Base-by-base conservation (phyloP, 2,888 invertebrate species). In the Agonopterix arenella region DNA sequence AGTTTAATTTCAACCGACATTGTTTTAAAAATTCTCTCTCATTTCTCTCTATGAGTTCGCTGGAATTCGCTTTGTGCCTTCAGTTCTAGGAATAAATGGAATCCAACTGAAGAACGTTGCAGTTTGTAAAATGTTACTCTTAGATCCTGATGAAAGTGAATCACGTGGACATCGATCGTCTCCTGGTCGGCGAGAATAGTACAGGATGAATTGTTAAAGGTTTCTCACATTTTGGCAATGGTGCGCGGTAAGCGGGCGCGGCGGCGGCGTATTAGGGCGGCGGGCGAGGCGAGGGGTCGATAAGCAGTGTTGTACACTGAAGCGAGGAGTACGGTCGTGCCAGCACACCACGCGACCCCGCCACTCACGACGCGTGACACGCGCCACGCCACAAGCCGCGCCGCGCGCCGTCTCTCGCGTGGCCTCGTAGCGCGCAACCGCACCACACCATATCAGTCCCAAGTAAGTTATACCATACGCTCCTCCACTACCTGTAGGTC, bases 201-300 rank as follows among this genome's bases (percentile, higher is more conserved):
- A 73, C 76, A 67, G 72, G 78, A 80, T 80, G 76, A 83, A 84
- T 80, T 80, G 79, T 80, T 80, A 78, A 80, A 77, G 70, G 70
- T 68, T 76, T 66, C 70, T 76, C 66, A 71, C 74, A 73, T 80
- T 85, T 84, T 66, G 82, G 81, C 75, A 80, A 73, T 56, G 73
- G 71, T 75, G 80, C 77, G 84, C 76, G 73, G 66, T 63, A 62
- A 70, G 75, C 70, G 75, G 76, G 77, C 67, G 69, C 63, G 68
- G 74, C 69, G 73, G 73, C 69, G 70, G 75, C 68, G 68, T 63
- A 67, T 63, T 66, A 62, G 72, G 73, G 70, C 62, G 68, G 68
- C 61, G 59, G 61, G 65, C 68, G 71, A 68, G 74, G 67, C 70
- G 75, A 68, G 81, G 75, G 83, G 85, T 84, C 84, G 85, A 84